Evolutionary conservation across 2,888 invertebrate species (phyloP), one percentile per base, ranked within the genome.

Genomic region (Gnatocerus cornutus): DNA sequence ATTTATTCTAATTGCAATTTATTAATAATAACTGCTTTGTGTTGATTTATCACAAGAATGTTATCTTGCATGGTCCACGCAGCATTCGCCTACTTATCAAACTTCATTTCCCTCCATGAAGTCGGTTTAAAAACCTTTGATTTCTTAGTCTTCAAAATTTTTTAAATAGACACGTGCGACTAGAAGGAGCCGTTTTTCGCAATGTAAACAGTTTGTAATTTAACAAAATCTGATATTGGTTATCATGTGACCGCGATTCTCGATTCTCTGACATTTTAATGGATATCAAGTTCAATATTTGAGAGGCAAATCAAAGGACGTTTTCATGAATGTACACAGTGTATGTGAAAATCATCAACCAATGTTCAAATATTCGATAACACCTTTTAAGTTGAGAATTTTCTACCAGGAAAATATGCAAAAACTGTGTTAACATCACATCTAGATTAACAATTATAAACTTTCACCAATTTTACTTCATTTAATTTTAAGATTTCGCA

Each of bases 201-300:
- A 41, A n/a, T 41, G 6, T 41, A 2, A 9, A n/a, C 45, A 45
- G 8, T 59, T 29, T 45, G 59, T 45, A 59, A 59, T 48, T 48
- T 61, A 16, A 61, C 46, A 46, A 61, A 61, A 48, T 10, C 33
- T 37, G 29, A 30, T 29, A 61, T 14, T 48, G 48, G 46, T 61
- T 61, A 48, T 30, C n/a, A 9, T 12, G 59, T 30, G 33, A 16
- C 14, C 5, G 12, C 16, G 41, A n/a, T n/a, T 12, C 12, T 59
- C 0, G 3, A 13, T 3, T 21, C 21, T 21, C 59, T 61, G 61
- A 61, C 61, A 61, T 61, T 59, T 48, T 48, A 33, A 48, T 61
- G 61, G 30, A 14, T 48, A 30, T 61, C 61, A 61, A 61, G 61
- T 61, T 61, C 33, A 61, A 48, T 61, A 45, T 59, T 59, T 45